Evolutionary conservation across 2,797 vertebrate species (phyloP).

Genomic region (Gadopsis marmoratus): DNA sequence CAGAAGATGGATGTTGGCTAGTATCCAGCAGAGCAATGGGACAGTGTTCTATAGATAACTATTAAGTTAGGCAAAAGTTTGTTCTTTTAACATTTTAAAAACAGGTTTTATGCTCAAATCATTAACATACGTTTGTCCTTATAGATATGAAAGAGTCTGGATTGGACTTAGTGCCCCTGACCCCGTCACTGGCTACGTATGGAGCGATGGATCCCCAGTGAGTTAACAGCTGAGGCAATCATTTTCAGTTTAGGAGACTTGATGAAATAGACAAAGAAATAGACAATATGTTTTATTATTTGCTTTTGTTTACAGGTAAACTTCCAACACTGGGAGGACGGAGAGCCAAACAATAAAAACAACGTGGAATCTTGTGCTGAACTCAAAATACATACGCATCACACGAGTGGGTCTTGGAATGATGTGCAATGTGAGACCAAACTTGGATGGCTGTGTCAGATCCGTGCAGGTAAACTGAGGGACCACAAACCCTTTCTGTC

Average conservation of each 20-base stretch:
- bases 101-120: background rate
- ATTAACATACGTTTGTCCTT: background rate
- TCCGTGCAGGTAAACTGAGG: slow-evolving; percentile 86
- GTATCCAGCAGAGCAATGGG: background rate
- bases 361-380: slow-evolving; percentile 88
- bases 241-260: background rate
- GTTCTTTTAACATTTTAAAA: background rate
- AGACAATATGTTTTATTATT: background rate
- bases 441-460: slow-evolving; percentile 89
- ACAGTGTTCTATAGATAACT: background rate
- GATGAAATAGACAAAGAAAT: background rate
- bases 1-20: background rate
- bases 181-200: slow-evolving; percentile 85
- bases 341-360: slow-evolving; percentile 91
- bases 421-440: slow-evolving; percentile 87
- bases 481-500: background rate
- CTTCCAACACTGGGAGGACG: slow-evolving; percentile 88
- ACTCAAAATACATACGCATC: slow-evolving; percentile 34
- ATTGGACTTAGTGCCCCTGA: slow-evolving; percentile 88
- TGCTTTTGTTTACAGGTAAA: slow-evolving; percentile 79
- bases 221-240: slow-evolving; percentile 63
- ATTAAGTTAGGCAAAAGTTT: background rate
- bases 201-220: slow-evolving; percentile 92
- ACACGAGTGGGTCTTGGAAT: slow-evolving; percentile 80
- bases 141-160: slow-evolving; percentile 78